A percentile compares a stretch with the other conserved stretches of the same genome.
Evolutionary conservation across 2,113 vertebrate species (phyloP).

Genomic region (Corythornis madagascariensis): DNA sequence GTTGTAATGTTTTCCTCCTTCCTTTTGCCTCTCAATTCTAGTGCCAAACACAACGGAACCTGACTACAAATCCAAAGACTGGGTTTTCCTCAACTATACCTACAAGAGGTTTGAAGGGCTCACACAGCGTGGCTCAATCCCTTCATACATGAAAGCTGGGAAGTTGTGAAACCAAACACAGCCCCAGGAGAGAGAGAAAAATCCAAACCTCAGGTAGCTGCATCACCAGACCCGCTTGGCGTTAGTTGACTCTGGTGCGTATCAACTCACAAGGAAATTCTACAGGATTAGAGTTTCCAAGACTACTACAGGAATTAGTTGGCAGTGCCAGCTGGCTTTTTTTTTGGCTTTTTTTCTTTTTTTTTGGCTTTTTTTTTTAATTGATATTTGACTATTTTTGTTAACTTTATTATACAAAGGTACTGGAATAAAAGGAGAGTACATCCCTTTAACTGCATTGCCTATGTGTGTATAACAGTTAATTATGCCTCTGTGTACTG

Average conservation of each 20-base stretch:
- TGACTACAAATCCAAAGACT: conserved; percentile 99
- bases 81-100: conserved; percentile 99
- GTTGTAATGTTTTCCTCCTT: background rate
- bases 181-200: background rate
- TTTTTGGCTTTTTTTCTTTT: conserved; percentile 38
- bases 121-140: conserved; percentile 95
- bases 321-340: conserved; percentile 78
- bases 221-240: conserved; percentile 66
- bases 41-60: conserved; percentile 92
- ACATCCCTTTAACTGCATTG: conserved; percentile 72
- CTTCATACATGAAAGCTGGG: conserved; percentile 94
- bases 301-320: conserved; percentile 75
- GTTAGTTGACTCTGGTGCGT: conserved; percentile 61
- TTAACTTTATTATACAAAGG: conserved; percentile 82
- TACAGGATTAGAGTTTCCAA: conserved; percentile 78
- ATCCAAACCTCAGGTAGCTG: conserved; percentile 75
- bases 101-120: conserved; percentile 98
- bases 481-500: conserved; percentile 61
- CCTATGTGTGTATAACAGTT: conserved; percentile 56
- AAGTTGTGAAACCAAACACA: conserved; percentile 80
- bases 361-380: background rate
- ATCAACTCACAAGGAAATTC: conserved; percentile 67
- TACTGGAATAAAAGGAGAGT: conserved; percentile 77
- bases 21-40: conserved; percentile 42
- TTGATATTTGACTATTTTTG: conserved; percentile 74